Percentiles rank a stretch among this genome's conserved stretches.
phyloP scores from a whole-genome alignment of 2,888 invertebrate genomes.

The Mamestra brassicae region DNA sequence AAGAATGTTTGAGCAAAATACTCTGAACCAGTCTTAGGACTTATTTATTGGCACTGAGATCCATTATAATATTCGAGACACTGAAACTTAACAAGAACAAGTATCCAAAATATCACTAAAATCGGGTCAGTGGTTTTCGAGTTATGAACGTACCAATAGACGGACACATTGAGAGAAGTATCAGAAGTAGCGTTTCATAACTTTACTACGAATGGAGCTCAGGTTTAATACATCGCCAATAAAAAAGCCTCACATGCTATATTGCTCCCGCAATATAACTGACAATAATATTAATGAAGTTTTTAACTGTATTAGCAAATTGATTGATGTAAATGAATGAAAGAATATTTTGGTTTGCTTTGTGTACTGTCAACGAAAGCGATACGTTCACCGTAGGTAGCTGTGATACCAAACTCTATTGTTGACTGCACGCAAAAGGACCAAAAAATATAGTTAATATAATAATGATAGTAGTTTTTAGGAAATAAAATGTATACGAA shows the following conservation, averaged over 20 bases:
- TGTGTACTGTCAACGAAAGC: conserved; percentile 14
- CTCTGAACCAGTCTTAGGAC: conserved; percentile 28
- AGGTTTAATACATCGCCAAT: conserved; percentile 20
- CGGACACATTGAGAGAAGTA: not conserved
- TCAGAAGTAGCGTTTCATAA: not conserved
- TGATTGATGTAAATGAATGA: conserved; percentile 22
- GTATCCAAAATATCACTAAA: not conserved
- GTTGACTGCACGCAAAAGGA: conserved; percentile 4
- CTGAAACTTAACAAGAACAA: not conserved
- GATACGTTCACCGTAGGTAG: not conserved
- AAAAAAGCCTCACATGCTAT: conserved; percentile 12
- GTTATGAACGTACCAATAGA: not conserved
- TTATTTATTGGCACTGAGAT: conserved; percentile 48
- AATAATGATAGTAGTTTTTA: conserved; percentile 12
- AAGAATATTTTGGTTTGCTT: not conserved
- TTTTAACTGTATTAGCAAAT: conserved; percentile 35
- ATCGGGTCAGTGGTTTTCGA: conserved; percentile 2
- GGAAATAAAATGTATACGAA: conserved; percentile 23
- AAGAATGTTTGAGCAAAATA: conserved; percentile 48
- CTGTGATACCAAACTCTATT: not conserved
- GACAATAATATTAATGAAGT: conserved; percentile 26
- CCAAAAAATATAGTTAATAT: conserved; percentile 11
- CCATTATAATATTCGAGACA: not conserved
- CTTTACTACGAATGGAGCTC: conserved; percentile 4
- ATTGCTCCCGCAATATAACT: conserved; percentile 8